These are phyloP conservation scores for Rosalia funebris DNA, from an alignment of 2,888 invertebrate genomes.

Conservation along the genomic window DNA sequence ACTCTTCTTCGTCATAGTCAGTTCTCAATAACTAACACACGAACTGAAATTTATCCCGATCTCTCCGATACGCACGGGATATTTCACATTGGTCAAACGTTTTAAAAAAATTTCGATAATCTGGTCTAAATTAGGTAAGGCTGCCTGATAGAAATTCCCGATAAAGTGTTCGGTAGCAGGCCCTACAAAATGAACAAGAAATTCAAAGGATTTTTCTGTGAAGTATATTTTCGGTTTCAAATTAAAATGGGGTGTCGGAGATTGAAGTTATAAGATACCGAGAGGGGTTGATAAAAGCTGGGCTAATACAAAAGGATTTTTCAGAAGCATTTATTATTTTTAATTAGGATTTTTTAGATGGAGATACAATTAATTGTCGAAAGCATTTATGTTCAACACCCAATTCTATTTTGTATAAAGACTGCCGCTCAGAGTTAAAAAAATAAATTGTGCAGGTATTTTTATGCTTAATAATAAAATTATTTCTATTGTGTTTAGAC, in stretches of 20 bases:
- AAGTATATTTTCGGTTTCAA: slow-evolving; percentile 23
- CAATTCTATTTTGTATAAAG: too few species aligned
- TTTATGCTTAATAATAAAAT: too few species aligned
- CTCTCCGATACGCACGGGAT: slow-evolving; percentile 23
- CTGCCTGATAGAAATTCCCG: slow-evolving; percentile 36
- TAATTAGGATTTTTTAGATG: slow-evolving; percentile 28
- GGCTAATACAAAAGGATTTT: slow-evolving; percentile 24
- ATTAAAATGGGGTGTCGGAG: slow-evolving; percentile 37
- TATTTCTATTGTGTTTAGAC: too few species aligned
- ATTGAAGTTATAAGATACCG: slow-evolving; percentile 31
- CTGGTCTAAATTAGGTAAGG: slow-evolving; percentile 42
- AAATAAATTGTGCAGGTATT: too few species aligned
- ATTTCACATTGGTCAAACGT: slow-evolving; percentile 28
- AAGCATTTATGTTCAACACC: too few species aligned
- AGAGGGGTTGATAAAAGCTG: slow-evolving; percentile 28
- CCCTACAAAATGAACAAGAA: slow-evolving; percentile 27
- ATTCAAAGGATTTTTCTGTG: slow-evolving; percentile 20
- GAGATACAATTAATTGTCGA: slow-evolving; percentile 18
- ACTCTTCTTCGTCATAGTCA: slow-evolving; percentile 16
- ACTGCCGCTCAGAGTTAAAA: too few species aligned
- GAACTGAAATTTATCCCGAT: slow-evolving; percentile 13
- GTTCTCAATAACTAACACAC: slow-evolving; percentile 26
- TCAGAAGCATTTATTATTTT: slow-evolving; percentile 21
- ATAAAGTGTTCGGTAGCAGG: slow-evolving; percentile 38
- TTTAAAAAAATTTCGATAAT: slow-evolving; percentile 31